Base-by-base conservation (phyloP, 2,113 vertebrate genomes). In the Prinia subflava region DNA sequence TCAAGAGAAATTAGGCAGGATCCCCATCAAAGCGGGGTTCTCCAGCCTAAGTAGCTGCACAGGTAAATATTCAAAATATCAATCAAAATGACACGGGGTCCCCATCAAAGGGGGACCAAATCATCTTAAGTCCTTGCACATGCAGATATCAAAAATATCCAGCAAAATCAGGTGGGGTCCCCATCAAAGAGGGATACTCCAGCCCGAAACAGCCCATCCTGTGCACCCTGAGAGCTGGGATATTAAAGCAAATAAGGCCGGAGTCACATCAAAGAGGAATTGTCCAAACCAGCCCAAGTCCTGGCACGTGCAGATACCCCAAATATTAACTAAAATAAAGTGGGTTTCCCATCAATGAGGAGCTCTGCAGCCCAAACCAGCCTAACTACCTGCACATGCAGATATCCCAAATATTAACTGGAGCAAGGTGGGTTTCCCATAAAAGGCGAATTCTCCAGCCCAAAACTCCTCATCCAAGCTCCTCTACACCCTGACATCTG, bases 301-400 rank as follows among this genome's bases (percentile, higher is more conserved):
- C 53, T 17, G 3, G 14, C 0, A 1, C 31, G 7, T 0, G 0
- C 25, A 62, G 33, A 11, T 9, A 13, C 18, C 25, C 0, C 0
- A 64, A 50, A 50, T 18, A 18, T 3, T 3, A 30, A 42, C 3
- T 1, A 15, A 15, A 33, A 62, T 7, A 0, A 25, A 0, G 3
- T 1, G 17, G 9, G 7, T 1, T 35, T 2, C 6, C 28, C 52
- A 18, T 9, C 7, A 4, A 30, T 1, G 6, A 4, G 27, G 5
- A 8, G 1, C 21, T 57, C 28, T 33, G 3, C 33, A 59, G 23
- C 31, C 13, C n/a, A 65, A 57, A 57, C 0, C 57, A 74, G 35
- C 55, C 39, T 8, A 2, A 70, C 1, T 7, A 0, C 37, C 47
- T 8, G 22, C 0, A 3, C 37, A 8, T 0, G 1, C 31, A 64